Evolutionary conservation across 2,888 invertebrate genomes (phyloP).

Genomic region (Phaedon cochleariae): DNA sequence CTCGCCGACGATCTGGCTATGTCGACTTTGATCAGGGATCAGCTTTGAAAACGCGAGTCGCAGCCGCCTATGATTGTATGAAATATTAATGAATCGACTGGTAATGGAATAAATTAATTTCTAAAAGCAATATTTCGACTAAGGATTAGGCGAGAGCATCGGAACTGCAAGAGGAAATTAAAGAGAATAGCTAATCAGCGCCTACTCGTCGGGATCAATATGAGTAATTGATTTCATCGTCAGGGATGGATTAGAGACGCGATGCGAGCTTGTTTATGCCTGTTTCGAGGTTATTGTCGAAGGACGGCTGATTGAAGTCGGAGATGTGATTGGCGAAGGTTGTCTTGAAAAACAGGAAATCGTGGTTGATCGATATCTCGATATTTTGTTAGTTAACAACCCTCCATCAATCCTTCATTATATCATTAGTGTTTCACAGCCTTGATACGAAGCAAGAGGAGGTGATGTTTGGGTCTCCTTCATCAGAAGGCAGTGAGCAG

Average conservation of each 20-base stretch:
- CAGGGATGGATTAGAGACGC: slow-evolving; percentile 12
- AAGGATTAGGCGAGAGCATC: slow-evolving; percentile 57
- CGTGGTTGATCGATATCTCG: background rate
- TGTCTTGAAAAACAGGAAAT: background rate
- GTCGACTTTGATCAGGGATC: slow-evolving; percentile 62
- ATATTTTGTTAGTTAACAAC: too few species aligned
- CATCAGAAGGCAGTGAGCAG: too few species aligned
- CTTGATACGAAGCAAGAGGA: too few species aligned
- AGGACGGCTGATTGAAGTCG: background rate
- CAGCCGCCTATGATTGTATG: slow-evolving; percentile 61
- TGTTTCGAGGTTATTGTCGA: slow-evolving; percentile 6
- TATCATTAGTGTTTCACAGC: too few species aligned
- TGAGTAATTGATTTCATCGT: slow-evolving; percentile 55
- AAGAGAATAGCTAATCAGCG: slow-evolving; percentile 64
- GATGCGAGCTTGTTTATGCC: slow-evolving; percentile 8
- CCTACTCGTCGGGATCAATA: slow-evolving; percentile 52
- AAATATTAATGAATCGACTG: slow-evolving; percentile 66
- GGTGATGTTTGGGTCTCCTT: too few species aligned
- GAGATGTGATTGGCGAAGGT: background rate
- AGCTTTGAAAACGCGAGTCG: slow-evolving; percentile 54
- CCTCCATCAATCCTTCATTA: too few species aligned
- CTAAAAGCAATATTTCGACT: slow-evolving; percentile 64
- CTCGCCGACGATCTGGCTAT: slow-evolving; percentile 34
- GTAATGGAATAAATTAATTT: slow-evolving; percentile 67
- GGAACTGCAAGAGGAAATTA: slow-evolving; percentile 61